Conservation (phyloP, 2,797 vertebrate genomes). For the Diplodus sargus region DNA sequence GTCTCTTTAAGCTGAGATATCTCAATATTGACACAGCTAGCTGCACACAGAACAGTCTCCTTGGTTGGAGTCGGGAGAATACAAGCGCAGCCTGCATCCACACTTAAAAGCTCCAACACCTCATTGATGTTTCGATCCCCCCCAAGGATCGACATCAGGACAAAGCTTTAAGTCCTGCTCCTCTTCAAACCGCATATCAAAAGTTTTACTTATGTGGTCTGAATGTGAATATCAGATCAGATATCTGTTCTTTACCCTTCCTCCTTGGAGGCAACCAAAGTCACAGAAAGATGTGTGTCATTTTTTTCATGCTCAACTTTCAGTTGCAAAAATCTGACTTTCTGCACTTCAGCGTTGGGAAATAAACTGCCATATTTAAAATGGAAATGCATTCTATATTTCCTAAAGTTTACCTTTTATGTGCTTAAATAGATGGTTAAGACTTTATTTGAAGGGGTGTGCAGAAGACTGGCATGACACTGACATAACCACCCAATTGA, state of each 20-base stretch:
- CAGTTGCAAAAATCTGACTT: conserved; percentile 11
- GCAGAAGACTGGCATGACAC: too few species aligned
- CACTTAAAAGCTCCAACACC: conserved; percentile 66
- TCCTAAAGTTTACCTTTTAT: neutral
- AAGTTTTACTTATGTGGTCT: conserved; percentile 38
- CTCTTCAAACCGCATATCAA: conserved; percentile 68
- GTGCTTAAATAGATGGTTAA: neutral
- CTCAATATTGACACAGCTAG: conserved; percentile 59
- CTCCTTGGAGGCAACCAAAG: conserved; percentile 27
- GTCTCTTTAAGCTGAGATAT: conserved; percentile 45
- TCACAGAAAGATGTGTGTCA: neutral
- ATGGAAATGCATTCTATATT: neutral
- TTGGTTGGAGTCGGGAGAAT: conserved; percentile 59
- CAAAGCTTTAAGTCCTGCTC: conserved; percentile 54
- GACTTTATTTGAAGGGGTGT: too few species aligned
- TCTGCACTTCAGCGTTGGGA: neutral
- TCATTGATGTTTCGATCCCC: conserved; percentile 67
- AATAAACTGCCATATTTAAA: conserved; percentile 7
- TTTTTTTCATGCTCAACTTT: conserved; percentile 18
- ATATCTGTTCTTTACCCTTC: conserved; percentile 24
- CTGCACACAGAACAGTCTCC: conserved; percentile 50
- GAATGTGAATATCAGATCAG: conserved; percentile 58
- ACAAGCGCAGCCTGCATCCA: conserved; percentile 48
- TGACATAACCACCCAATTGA: too few species aligned
- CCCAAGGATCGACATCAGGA: conserved; percentile 58